Percentiles rank a stretch among this genome's conserved stretches.
These are phyloP conservation scores for Brachyptera risi DNA, from an alignment of 2,888 invertebrate genomes.

Conservation along the genomic window DNA sequence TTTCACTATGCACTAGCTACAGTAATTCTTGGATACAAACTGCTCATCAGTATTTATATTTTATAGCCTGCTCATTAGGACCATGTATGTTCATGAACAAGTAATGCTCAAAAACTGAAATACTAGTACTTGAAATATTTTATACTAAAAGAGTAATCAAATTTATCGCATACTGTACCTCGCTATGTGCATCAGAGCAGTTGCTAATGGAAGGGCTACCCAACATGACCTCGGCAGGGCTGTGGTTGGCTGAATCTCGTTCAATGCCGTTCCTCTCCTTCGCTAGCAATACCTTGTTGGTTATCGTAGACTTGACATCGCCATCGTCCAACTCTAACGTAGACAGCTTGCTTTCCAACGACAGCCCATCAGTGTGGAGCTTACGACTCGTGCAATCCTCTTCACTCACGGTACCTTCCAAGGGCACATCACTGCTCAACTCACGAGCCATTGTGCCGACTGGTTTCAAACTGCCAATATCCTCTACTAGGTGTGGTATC, in stretches of 20 bases:
- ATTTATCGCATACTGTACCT: no score
- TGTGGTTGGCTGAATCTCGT: constrained; percentile 73
- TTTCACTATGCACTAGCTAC: no score
- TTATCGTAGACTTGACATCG: neutral
- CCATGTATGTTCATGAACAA: no score
- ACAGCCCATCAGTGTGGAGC: neutral
- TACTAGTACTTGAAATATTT: no score
- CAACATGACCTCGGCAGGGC: constrained; percentile 66
- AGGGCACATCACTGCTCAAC: constrained; percentile 13
- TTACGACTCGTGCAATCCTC: constrained; percentile 8
- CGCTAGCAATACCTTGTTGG: neutral
- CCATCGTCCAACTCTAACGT: constrained; percentile 32
- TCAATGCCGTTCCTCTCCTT: constrained; percentile 35
- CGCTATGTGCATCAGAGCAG: constrained; percentile 66
- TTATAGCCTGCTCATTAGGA: no score
- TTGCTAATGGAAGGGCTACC: constrained; percentile 65
- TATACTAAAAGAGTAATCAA: no score
- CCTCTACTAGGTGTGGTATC: neutral
- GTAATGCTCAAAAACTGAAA: no score
- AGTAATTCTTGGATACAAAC: no score
- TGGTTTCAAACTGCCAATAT: neutral
- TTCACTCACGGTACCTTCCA: constrained; percentile 17
- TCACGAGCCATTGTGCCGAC: constrained; percentile 23
- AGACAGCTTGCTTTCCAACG: constrained; percentile 34
- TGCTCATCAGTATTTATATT: no score